Evolutionary conservation across 53 echinoderm and acorn worm species (phyloP).

Genomic region (Henricia sp.): DNA sequence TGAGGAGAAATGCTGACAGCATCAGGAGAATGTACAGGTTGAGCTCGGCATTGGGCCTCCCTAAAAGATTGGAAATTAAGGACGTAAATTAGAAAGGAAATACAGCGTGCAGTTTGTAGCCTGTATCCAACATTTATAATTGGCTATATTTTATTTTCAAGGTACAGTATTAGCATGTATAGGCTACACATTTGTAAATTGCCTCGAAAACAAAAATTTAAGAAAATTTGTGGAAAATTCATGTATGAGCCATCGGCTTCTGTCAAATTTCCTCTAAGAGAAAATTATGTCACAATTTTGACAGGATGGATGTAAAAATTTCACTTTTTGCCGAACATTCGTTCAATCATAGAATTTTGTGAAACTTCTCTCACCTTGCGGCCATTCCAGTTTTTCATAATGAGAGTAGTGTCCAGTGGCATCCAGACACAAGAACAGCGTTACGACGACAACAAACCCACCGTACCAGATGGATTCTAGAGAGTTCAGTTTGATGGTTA

Average conservation of each 20-base stretch:
- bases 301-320: too few relatives aligned
- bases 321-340: too few relatives aligned
- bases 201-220: too few relatives aligned
- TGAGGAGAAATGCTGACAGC: slow-evolving; percentile 78
- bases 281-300: too few relatives aligned
- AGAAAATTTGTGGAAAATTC: too few relatives aligned
- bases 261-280: too few relatives aligned
- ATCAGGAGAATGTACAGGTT: slow-evolving; percentile 80
- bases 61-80: slow-evolving; percentile 25
- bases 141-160: too few relatives aligned
- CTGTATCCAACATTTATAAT: not conserved
- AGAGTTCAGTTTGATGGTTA: slow-evolving; percentile 84
- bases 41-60: slow-evolving; percentile 48
- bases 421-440: slow-evolving; percentile 80
- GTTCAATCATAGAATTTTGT: too few relatives aligned
- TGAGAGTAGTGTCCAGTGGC: slow-evolving; percentile 77
- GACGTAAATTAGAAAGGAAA: not conserved
- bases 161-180: too few relatives aligned
- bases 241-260: too few relatives aligned
- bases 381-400: slow-evolving; percentile 86
- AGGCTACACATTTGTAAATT: too few relatives aligned
- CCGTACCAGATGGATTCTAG: slow-evolving; percentile 95
- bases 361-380: slow-evolving; percentile 61
- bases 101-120: not conserved
- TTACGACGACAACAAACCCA: slow-evolving; percentile 70